These are phyloP conservation scores for Anolis apletophallus DNA, from an alignment of 2,797 vertebrate genomes.

Conservation along the genomic window DNA sequence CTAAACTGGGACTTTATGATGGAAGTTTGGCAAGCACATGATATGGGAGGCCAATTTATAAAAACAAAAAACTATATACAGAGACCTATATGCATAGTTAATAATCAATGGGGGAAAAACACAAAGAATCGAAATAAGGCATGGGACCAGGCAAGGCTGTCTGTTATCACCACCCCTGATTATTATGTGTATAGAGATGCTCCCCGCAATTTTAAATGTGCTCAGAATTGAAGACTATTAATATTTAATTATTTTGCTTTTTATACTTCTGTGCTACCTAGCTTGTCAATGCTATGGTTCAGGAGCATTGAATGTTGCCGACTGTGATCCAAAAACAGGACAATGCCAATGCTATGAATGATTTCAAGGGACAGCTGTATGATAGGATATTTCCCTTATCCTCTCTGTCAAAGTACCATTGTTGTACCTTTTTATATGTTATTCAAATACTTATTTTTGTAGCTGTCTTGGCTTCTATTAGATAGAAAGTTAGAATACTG, in stretches of 20 bases:
- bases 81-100: no score
- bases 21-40: no score
- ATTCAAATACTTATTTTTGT: background rate
- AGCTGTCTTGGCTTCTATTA: background rate
- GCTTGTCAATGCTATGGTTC: conserved; percentile 45
- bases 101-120: no score
- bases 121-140: no score
- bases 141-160: no score
- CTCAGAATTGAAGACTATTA: conserved; percentile 3
- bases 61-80: no score
- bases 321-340: conserved; percentile 53
- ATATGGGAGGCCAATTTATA: no score
- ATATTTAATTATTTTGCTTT: background rate
- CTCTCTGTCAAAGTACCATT: conserved; percentile 67
- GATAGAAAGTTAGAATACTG: background rate
- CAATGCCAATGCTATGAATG: conserved; percentile 64
- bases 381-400: conserved; percentile 66
- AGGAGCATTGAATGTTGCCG: conserved; percentile 29
- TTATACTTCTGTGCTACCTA: conserved; percentile 39
- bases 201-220: background rate
- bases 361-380: conserved; percentile 61
- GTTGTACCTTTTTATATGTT: background rate
- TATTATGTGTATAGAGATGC: no score
- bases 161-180: no score
- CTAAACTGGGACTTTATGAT: no score